Base-by-base conservation (phyloP, 2,888 invertebrate species). In the Tetropium fuscum region DNA sequence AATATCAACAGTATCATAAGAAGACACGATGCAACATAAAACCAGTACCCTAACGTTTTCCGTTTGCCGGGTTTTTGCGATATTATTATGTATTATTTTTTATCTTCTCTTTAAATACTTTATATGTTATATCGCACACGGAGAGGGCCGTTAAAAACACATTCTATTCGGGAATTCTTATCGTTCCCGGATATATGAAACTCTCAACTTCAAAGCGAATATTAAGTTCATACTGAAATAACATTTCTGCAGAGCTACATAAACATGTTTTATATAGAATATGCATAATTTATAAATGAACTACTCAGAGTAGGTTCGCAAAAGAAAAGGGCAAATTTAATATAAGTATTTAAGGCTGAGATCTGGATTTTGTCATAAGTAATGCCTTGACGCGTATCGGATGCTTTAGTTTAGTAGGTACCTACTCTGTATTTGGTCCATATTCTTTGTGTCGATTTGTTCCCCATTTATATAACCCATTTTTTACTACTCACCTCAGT, bases 81-180 rank as follows among this genome's bases (percentile, higher is more conserved):
- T 8, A 36, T 15, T 18, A 25, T 51, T 51, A 51, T 51, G 51
- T 51, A 40, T 51, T 51, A 51, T 51, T 51, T 51, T 40, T 51
- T 18, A 51, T 40, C 25, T 38, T 40, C n/a, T n/a, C n/a, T n/a
- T 51, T 51, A 51, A 51, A 48, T 36, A 48, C 48, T 32, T 36
- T 48, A 48, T 30, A 36, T 48, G 18, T 34, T 38, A 27, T 40
- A 40, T 51, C 40, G 40, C 10, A 49, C 7, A 48, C 48, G 36
- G 1, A 20, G 20, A 3, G 19, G 27, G 38, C 40, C 51, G 51
- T 51, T 51, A 51, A 51, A 51, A 51, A 51, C 51, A 51, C 51
- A 51, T 51, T 40, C 40, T 32, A 51, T 40, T 51, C 40, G 15
- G 10, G 27, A 51, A 51, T 25, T 51, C 40, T 51, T 40, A 51